Percentiles rank a stretch among this genome's conserved stretches.
phyloP scores from a whole-genome alignment of 92 coral and sea anemone genomes.

The Palythoa grandis region DNA sequence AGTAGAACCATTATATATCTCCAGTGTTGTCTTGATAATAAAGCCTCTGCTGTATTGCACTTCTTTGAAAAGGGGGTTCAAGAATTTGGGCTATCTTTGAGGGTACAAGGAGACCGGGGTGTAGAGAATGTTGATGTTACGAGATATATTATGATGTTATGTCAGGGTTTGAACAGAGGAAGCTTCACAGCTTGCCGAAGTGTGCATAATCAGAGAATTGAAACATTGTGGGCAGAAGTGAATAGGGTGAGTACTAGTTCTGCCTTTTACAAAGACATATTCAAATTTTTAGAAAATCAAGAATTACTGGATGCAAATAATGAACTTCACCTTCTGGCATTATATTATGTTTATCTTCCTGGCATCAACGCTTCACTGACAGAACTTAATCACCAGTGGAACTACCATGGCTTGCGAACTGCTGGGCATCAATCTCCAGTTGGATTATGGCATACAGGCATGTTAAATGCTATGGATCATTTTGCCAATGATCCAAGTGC shows the following conservation, averaged over 20 bases:
- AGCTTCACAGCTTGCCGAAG: constrained; percentile 51
- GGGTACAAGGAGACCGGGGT: constrained; percentile 53
- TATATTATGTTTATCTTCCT: constrained; percentile 50
- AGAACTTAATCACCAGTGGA: constrained; percentile 53
- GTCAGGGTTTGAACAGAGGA: constrained; percentile 46
- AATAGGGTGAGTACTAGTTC: constrained; percentile 40
- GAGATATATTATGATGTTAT: constrained; percentile 40
- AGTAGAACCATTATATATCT: constrained; percentile 41
- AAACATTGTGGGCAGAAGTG: constrained; percentile 22
- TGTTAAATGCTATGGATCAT: background rate
- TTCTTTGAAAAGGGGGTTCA: constrained; percentile 49
- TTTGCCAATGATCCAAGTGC: background rate
- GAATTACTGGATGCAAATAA: constrained; percentile 44
- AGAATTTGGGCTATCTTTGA: constrained; percentile 54
- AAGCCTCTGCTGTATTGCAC: constrained; percentile 39
- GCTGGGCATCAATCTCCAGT: constrained; percentile 48
- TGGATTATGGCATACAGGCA: constrained; percentile 10
- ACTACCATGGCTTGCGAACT: constrained; percentile 52
- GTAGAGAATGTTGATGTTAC: constrained; percentile 58
- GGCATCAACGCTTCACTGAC: constrained; percentile 46
- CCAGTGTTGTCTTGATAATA: constrained; percentile 33
- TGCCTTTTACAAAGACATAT: constrained; percentile 37
- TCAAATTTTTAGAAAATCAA: constrained; percentile 42
- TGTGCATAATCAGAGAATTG: constrained; percentile 21
- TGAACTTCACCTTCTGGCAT: constrained; percentile 48